A percentile compares a stretch with the other conserved stretches of the same genome.
These are phyloP conservation scores for Petrolisthes manimaculis DNA, from an alignment of 2,888 invertebrate species.

Conservation along the genomic window DNA sequence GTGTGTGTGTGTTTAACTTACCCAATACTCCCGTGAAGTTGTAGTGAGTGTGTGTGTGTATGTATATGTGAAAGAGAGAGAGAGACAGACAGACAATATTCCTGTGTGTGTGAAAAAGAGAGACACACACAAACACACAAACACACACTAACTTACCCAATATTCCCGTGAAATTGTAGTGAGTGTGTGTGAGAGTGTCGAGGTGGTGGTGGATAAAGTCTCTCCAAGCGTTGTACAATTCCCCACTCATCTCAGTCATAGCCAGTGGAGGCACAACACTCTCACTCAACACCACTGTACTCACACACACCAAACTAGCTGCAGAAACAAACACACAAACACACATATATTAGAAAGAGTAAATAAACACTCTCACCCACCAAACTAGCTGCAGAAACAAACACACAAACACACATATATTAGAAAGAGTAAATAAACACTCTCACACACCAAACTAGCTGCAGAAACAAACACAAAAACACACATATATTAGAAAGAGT, in stretches of 20 bases:
- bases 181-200: background rate
- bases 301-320: slow-evolving; percentile 36
- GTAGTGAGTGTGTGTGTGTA: slow-evolving; percentile 6
- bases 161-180: slow-evolving; percentile 30
- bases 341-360: no score
- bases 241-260: slow-evolving; percentile 34
- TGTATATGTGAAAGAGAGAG: background rate
- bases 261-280: slow-evolving; percentile 35
- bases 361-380: no score
- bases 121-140: slow-evolving; percentile 9
- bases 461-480: no score
- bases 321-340: no score
- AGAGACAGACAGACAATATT: background rate
- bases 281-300: slow-evolving; percentile 30
- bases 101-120: slow-evolving; percentile 10
- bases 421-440: no score
- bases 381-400: no score
- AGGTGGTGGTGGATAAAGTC: slow-evolving; percentile 22
- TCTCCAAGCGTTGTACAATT: slow-evolving; percentile 41
- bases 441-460: no score
- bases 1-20: slow-evolving; percentile 14
- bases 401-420: no score
- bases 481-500: no score
- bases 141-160: slow-evolving; percentile 22
- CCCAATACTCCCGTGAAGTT: slow-evolving; percentile 31